A percentile compares a stretch with the other conserved stretches of the same genome.
Evolutionary conservation across 2,113 vertebrate genomes (phyloP).

Genomic region (Pycnonotus jocosus): DNA sequence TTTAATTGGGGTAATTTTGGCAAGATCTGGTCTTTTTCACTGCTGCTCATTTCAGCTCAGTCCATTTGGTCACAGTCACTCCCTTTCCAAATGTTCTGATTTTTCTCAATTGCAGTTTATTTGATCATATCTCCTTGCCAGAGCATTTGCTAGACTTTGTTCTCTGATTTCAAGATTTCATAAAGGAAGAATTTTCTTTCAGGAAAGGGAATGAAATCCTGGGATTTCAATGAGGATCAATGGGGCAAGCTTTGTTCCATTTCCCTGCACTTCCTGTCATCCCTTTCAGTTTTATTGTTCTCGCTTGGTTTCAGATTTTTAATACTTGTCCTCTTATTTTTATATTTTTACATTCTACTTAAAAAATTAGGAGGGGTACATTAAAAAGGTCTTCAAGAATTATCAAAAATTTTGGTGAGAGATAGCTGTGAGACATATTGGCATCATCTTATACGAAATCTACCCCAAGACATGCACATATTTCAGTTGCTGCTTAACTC

Average conservation of each 20-base stretch:
- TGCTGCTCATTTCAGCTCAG: neutral
- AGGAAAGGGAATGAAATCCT: too few species aligned
- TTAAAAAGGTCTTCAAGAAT: neutral
- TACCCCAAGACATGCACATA: accelerated
- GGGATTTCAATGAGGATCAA: too few species aligned
- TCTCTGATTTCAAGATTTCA: neutral
- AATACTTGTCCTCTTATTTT: neutral
- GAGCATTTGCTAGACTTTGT: neutral
- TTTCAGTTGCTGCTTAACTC: neutral
- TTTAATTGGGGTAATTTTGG: too few species aligned
- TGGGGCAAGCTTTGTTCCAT: neutral
- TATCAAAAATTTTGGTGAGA: neutral
- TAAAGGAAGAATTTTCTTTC: too few species aligned
- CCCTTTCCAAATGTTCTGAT: neutral
- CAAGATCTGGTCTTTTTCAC: neutral
- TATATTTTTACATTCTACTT: neutral
- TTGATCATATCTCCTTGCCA: neutral
- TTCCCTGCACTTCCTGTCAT: neutral
- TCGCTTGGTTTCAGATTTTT: neutral
- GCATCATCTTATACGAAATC: neutral
- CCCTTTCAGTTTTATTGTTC: neutral
- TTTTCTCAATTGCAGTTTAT: neutral
- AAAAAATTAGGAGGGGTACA: neutral
- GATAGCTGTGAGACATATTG: neutral
- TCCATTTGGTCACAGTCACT: neutral